Conservation (phyloP, 1,140 invertebrate genomes). For the Aphis craccivora region DNA sequence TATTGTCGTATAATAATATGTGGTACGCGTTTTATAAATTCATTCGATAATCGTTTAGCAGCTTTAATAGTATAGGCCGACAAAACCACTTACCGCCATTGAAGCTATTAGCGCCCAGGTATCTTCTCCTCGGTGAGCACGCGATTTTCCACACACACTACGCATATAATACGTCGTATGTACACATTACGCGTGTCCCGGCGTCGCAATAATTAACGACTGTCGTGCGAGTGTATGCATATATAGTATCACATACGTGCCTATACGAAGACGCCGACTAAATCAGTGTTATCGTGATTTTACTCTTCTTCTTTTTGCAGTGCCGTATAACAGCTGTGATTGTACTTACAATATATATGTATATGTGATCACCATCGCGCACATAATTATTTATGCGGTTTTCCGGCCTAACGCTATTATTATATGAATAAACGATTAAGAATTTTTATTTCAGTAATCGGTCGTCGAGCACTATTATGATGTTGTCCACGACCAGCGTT, state of each 20-base stretch:
- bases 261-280: neutral
- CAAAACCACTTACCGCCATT: constrained; percentile 26
- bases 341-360: neutral
- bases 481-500: neutral
- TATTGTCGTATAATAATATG: neutral
- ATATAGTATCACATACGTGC: neutral
- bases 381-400: too few species aligned
- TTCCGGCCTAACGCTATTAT: too few species aligned
- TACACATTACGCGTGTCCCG: neutral
- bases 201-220: neutral
- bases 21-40: neutral
- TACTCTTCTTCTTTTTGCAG: neutral
- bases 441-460: too few species aligned
- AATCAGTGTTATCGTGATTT: constrained; percentile 28
- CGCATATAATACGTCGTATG: neutral
- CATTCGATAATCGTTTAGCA: constrained; percentile 22
- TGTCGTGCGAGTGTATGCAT: constrained; percentile 9
- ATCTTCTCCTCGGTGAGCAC: neutral
- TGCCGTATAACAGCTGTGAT: neutral
- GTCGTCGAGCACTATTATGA: neutral
- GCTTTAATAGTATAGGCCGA: constrained; percentile 59
- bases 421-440: too few species aligned
- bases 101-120: constrained; percentile 10
- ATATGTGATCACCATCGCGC: neutral
- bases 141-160: constrained; percentile 6